Evolutionary conservation across 2,113 vertebrate genomes (phyloP).

Genomic region (Embiotoca jacksoni): DNA sequence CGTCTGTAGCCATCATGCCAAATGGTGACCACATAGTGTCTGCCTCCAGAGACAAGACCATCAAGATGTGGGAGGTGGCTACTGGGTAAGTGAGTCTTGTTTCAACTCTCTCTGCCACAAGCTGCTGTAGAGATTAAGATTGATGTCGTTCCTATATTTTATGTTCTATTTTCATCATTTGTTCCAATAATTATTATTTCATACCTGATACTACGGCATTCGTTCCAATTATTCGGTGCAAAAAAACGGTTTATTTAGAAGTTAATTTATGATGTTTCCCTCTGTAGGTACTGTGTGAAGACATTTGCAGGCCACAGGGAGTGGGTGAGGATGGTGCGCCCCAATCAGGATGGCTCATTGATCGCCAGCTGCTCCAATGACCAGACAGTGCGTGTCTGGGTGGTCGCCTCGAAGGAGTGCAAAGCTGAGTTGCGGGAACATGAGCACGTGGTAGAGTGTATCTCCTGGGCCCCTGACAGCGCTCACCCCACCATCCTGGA

Average conservation of each 20-base stretch:
- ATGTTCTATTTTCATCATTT: neutral
- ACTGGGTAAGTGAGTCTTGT: slow-evolving; percentile 91
- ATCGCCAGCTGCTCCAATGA: slow-evolving; percentile 99
- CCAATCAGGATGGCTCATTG: slow-evolving; percentile 98
- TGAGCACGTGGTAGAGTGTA: slow-evolving; percentile 98
- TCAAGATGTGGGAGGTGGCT: slow-evolving; percentile 99
- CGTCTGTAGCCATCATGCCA: slow-evolving; percentile 99
- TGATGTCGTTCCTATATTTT: neutral
- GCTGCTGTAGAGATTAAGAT: no score
- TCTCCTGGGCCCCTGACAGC: slow-evolving; percentile 97
- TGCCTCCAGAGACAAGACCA: slow-evolving; percentile 99
- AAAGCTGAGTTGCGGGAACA: slow-evolving; percentile 99
- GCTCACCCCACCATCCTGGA: slow-evolving; percentile 97
- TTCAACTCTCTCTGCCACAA: neutral
- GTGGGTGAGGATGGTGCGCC: slow-evolving; percentile 99
- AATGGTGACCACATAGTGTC: slow-evolving; percentile 99
- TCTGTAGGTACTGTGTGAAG: slow-evolving; percentile 97
- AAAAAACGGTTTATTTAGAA: neutral
- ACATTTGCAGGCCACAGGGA: slow-evolving; percentile 99
- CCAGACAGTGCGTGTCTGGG: slow-evolving; percentile 99
- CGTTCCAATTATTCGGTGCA: neutral
- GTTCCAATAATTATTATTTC: neutral
- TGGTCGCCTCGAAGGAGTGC: slow-evolving; percentile 96
- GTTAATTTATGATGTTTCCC: neutral
- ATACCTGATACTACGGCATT: neutral